Evolutionary conservation across 2,888 invertebrate species (phyloP), one percentile per base, ranked within the genome.

Genomic region (Thyatira batis): DNA sequence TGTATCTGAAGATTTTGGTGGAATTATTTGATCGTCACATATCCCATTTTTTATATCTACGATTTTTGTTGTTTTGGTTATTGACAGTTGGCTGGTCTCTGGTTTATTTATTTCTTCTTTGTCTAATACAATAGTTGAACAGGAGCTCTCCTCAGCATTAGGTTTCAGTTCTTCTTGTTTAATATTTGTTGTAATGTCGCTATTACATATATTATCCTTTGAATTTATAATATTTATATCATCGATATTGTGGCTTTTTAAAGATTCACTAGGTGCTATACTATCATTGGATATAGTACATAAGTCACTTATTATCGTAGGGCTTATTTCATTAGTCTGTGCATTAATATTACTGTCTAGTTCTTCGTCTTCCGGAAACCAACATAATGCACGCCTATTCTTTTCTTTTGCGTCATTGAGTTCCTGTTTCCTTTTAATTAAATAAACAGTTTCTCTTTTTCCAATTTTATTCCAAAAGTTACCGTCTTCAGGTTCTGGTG

Each of bases 401-500:
- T 85, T 80, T 67, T 89, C 85, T 65, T 79, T 87, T 11, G 74
- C 76, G 58, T 93, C 93, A 25, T 85, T 79, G 45, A 93, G 65
- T 45, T 85, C 78, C 78, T 93, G 88, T 71, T 92, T 93, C 57
- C 94, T 90, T 68, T 93, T 92, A 51, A 84, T 82, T 73, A 94
- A 91, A 70, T 94, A 94, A 44, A 94, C 82, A n/a, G 94, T 94
- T 82, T 95, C 95, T 57, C 95, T 84, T 63, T 93, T 92, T 3
- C 94, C 95, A 58, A 95, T 94, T 82, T 92, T 92, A 23, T 93
- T 92, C 95, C 95, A 95, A 84, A 95, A 95, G 73, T 95, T 94
- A 10, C 88, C 89, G 58, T 86, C 85, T 1, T 91, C 92, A 9
- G 86, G 85, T 60, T 89, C 91, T 27, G 88, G 86, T 1, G 89